These are phyloP conservation scores for Syrphus vitripennis DNA, from an alignment of 2,888 invertebrate genomes.

Conservation along the genomic window DNA sequence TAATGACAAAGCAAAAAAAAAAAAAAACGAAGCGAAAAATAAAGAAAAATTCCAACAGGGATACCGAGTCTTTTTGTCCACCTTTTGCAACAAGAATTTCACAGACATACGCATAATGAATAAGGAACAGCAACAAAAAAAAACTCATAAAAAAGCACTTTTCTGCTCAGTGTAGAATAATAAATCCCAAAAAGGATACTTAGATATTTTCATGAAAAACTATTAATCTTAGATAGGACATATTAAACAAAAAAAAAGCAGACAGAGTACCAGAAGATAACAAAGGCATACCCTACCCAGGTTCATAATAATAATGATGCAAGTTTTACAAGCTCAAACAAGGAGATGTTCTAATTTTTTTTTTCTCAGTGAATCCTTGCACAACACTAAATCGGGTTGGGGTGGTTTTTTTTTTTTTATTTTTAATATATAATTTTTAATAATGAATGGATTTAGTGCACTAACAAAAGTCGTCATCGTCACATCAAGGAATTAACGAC, in stretches of 20 bases:
- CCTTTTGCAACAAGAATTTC: neutral
- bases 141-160: constrained; percentile 45
- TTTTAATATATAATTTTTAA: constrained; percentile 18
- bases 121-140: neutral
- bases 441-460: constrained; percentile 46
- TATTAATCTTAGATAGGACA: constrained; percentile 27
- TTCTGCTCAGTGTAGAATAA: constrained; percentile 7
- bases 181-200: constrained; percentile 24
- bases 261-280: neutral
- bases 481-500: constrained; percentile 39
- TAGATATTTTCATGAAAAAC: constrained; percentile 38
- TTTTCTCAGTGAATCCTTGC: neutral
- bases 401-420: neutral
- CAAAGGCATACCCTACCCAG: neutral
- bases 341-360: constrained; percentile 33
- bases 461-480: neutral
- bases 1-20: constrained; percentile 37
- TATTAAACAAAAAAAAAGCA: too few species aligned
- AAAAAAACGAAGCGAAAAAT: neutral
- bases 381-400: neutral
- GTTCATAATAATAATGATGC: constrained; percentile 11
- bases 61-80: constrained; percentile 23
- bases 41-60: constrained; percentile 17
- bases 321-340: constrained; percentile 55
- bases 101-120: neutral